Base-by-base conservation (phyloP, 2,888 invertebrate species). In the Cosmia trapezina region DNA sequence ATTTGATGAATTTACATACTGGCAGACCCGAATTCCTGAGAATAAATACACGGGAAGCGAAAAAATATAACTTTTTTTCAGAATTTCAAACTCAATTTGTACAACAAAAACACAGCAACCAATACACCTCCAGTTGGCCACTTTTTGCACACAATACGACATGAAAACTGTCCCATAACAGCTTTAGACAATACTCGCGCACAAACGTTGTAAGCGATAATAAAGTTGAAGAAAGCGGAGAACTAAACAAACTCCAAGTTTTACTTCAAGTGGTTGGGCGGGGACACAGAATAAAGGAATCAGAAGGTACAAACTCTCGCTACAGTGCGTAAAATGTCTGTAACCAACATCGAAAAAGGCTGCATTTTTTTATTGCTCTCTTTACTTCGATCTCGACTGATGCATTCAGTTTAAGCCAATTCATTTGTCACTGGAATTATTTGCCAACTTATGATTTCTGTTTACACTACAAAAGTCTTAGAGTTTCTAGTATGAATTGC, bases 161-260 rank as follows among this genome's bases (percentile, higher is more conserved):
- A 82, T 70, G 67, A 80, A 68, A 72, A 80, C 81, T 77, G 82
- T 81, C 73, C 66, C 73, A 73, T 81, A 80, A 80, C 83, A 81
- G 83, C 68, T 78, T 78, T 59, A 75, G 75, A 78, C 75, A 81
- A 82, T 80, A 78, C 75, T 75, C 59, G 49, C 22, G 22, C 73
- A 59, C 76, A 74, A 83, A 81, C 80, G 80, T 76, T 81, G 71
- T 80, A 72, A 76, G 69, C 79, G 81, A 83, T 76, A 81, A 81
- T 81, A 81, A 81, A 81, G 80, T 81, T 83, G 76, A 76, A 71
- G 76, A 80, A 82, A 81, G 81, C 78, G 74, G 82, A 69, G 60
- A 83, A 83, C 83, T 76, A 70, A 76, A 79, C 80, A 76, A 81
- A 81, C 83, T 81, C 76, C 61, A 81, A 81, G 76, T 70, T 83